phyloP scores from a whole-genome alignment of 2,888 invertebrate species.

The Teinopalpus imperialis region DNA sequence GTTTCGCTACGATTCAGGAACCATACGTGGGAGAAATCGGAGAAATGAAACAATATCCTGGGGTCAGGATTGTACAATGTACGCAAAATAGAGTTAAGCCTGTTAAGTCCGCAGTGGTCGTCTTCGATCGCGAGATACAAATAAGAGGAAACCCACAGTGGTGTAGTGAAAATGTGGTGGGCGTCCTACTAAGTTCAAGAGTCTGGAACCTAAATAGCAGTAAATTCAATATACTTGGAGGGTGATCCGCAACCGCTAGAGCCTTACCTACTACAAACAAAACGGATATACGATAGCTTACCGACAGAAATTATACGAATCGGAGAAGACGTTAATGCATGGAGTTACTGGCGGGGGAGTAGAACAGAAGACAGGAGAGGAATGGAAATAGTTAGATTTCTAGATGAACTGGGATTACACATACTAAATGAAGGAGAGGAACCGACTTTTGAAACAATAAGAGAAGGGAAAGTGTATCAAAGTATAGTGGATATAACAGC shows the following conservation, averaged over 20 bases:
- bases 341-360: conserved; percentile 31
- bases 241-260: no score
- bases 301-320: conserved; percentile 13
- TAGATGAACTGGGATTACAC: conserved; percentile 13
- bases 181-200: conserved; percentile 21
- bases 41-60: neutral
- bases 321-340: conserved; percentile 31
- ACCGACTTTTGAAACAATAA: no score
- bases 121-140: no score
- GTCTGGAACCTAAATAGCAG: conserved; percentile 23
- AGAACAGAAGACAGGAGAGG: conserved; percentile 24
- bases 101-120: conserved; percentile 27
- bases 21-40: conserved; percentile 21
- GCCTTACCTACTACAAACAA: neutral
- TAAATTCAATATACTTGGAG: conserved; percentile 27
- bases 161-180: conserved; percentile 22
- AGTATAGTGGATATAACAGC: no score
- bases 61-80: conserved; percentile 15
- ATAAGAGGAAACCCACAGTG: conserved; percentile 12
- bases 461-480: no score
- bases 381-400: conserved; percentile 23
- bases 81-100: neutral
- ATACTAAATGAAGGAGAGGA: no score
- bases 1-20: conserved; percentile 25
- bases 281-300: neutral